Percentiles rank a stretch among this genome's conserved stretches.
Evolutionary conservation across 2,888 invertebrate genomes (phyloP).

Genomic region (Amaurobius ferox): DNA sequence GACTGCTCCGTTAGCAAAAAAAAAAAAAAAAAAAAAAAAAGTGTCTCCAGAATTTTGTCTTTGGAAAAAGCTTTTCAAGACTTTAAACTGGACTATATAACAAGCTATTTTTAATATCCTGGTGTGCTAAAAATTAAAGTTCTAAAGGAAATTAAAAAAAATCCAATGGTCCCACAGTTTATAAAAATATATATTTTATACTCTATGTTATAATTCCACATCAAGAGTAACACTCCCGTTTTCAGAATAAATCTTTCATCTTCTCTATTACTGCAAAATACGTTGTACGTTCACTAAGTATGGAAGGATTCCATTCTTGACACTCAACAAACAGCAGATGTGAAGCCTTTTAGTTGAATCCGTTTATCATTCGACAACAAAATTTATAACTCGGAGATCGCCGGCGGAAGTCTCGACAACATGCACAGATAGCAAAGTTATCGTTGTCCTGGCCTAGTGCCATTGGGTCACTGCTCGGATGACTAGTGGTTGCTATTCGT

Average conservation of each 20-base stretch:
- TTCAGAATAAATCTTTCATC: background rate
- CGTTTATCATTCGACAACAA: slow-evolving; percentile 50
- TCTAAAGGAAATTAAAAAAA: too few species aligned
- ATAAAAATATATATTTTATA: too few species aligned
- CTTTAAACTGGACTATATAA: too few species aligned
- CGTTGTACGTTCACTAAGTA: background rate
- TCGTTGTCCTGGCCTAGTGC: slow-evolving; percentile 48
- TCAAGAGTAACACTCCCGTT: background rate
- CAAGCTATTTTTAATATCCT: too few species aligned
- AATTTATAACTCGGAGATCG: slow-evolving; percentile 57
- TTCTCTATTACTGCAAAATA: background rate
- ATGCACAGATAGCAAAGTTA: slow-evolving; percentile 43
- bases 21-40: too few species aligned
- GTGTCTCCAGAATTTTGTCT: too few species aligned
- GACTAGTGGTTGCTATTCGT: slow-evolving; percentile 62
- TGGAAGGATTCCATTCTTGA: slow-evolving; percentile 25
- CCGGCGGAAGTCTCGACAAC: slow-evolving; percentile 59
- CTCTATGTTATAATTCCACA: background rate
- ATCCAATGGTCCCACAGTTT: too few species aligned
- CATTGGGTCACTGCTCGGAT: slow-evolving; percentile 54
- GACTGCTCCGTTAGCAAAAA: too few species aligned
- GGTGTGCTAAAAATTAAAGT: too few species aligned
- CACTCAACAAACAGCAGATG: slow-evolving; percentile 23
- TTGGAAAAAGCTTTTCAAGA: too few species aligned
- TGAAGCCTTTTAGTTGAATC: slow-evolving; percentile 29